A percentile compares a stretch with the other conserved stretches of the same genome.
Conservation (phyloP, 2,888 invertebrate genomes). For the Ormyrus labotus region DNA sequence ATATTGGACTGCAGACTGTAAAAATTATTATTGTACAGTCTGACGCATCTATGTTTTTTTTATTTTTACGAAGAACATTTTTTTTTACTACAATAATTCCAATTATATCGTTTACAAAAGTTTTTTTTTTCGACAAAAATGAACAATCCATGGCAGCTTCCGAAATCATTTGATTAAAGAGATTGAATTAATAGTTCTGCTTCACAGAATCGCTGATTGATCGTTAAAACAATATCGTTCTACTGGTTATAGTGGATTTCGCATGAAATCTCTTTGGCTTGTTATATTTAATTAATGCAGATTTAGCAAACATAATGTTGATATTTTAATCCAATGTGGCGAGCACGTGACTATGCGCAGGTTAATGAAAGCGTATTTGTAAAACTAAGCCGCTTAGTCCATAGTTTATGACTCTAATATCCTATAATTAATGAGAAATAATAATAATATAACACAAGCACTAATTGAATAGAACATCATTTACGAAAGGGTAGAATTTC, state of each 20-base stretch:
- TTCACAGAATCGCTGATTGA: not conserved
- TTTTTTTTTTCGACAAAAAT: too few species aligned
- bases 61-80: too few species aligned
- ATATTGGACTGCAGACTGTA: too few species aligned
- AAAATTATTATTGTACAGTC: too few species aligned
- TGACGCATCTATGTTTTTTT: too few species aligned
- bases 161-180: not conserved
- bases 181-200: not conserved
- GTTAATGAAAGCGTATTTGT: conserved; percentile 22
- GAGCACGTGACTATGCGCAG: not conserved
- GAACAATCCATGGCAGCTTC: too few species aligned
- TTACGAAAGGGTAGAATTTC: too few species aligned
- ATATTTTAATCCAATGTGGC: conserved; percentile 28
- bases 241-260: not conserved
- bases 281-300: conserved; percentile 3
- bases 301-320: conserved; percentile 1
- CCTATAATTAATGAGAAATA: conserved; percentile 15
- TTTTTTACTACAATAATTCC: too few species aligned
- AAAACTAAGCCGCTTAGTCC: conserved; percentile 35
- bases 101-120: too few species aligned
- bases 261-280: not conserved
- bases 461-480: too few species aligned
- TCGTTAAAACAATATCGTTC: conserved; percentile 12
- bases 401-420: not conserved
- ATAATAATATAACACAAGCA: not conserved